Base-by-base conservation (phyloP, 1,140 invertebrate species). In the Holcopasites calliopsidis region DNA sequence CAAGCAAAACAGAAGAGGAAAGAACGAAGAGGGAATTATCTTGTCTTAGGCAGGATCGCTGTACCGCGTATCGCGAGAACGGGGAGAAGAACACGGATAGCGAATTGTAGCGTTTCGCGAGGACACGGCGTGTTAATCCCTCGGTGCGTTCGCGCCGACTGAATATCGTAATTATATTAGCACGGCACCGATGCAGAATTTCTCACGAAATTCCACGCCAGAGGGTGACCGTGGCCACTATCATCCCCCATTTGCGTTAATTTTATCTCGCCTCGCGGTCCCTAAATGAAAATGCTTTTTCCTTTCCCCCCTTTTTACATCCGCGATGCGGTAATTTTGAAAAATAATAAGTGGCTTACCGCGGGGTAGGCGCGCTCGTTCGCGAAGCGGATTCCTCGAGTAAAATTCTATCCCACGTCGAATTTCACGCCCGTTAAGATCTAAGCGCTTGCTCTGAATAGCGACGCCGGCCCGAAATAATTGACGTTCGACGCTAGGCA, bases 151-250 rank as follows among this genome's bases (percentile, higher is more conserved):
- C 78, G 64, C 77, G 33, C 76, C 21, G 62, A 58, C 68, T 76
- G 82, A 86, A 86, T 88, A 88, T 88, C 80, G 81, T 88, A 86
- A 85, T 88, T 88, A 85, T 87, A 86, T 86, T 86, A 80, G 74
- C 49, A 47, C 61, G 50, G 57, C 38, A 40, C 26, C 23, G 77
- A 50, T 38, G 79, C 72, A 75, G 65, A 80, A 80, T 84, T 85
- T 80, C 83, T 77, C 83, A 73, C 76, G 61, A 86, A 83, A 77
- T 85, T 83, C 52, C 55, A 35, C 49, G 66, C 76, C 47, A 44
- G 42, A 78, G 50, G 75, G 50, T 55, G 44, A 26, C 31, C 26
- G 54, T 49, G 40, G 31, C 21, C 49, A 18, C 60, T 60, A 69
- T 80, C 72, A 40, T 44, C 42, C 62, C 55, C 49, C 40, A 40